These are phyloP conservation scores for Achlya flavicornis DNA, from an alignment of 2,888 invertebrate genomes.

Conservation along the genomic window DNA sequence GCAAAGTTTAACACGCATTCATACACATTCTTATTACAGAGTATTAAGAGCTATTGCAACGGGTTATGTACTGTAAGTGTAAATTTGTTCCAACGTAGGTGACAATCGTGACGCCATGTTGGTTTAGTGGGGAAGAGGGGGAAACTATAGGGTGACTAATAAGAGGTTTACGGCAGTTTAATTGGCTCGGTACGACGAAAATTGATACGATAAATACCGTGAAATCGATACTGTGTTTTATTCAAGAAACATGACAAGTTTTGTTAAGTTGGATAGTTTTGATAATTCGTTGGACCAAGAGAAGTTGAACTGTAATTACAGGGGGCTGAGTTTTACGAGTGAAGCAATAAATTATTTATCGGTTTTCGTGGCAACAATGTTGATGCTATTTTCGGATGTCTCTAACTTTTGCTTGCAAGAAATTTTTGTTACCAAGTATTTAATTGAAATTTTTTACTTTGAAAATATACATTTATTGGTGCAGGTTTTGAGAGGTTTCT, in stretches of 20 bases:
- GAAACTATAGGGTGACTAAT: conserved; percentile 70
- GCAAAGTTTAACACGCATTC: conserved; percentile 30
- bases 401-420: background rate
- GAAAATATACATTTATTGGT: background rate
- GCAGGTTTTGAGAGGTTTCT: background rate
- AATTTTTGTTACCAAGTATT: background rate
- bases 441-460: background rate
- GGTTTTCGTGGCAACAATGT: background rate
- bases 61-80: conserved; percentile 21
- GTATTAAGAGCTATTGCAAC: conserved; percentile 36
- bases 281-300: conserved; percentile 23
- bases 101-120: conserved; percentile 82
- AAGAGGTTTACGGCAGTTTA: conserved; percentile 78
- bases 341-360: conserved; percentile 9
- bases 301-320: conserved; percentile 10
- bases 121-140: conserved; percentile 69
- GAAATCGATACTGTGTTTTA: conserved; percentile 69
- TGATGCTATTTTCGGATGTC: conserved; percentile 1
- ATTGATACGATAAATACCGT: conserved; percentile 56
- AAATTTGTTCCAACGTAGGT: conserved; percentile 65
- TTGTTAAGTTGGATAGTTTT: conserved; percentile 25
- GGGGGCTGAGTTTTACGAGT: conserved; percentile 9
- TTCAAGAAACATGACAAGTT: conserved; percentile 53
- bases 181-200: conserved; percentile 74
- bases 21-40: conserved; percentile 36